Evolutionary conservation across 2,113 vertebrate genomes (phyloP), one percentile per base, ranked within the genome.

Genomic region (Osmerus mordax): DNA sequence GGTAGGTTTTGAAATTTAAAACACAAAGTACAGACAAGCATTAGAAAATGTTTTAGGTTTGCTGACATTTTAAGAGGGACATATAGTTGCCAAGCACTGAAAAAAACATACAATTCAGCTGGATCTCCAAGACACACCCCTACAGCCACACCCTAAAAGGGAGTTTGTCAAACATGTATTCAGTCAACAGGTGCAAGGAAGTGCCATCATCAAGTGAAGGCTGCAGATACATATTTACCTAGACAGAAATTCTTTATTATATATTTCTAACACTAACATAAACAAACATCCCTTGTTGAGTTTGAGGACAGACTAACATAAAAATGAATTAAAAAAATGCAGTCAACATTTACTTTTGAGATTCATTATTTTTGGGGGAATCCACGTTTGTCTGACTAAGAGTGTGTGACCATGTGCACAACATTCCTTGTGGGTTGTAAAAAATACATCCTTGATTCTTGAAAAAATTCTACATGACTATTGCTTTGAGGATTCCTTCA

Each of bases 171-270:
- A 77, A 76, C 67, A 68, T 51, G 53, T 15, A 18, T 4, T 70
- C 68, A 78, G 63, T n/a, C 77, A 82, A 78, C 70, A 88, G 70
- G 74, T 65, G 69, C 52, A 67, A 32, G n/a, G 63, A 18, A 4
- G 11, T 29, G 7, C 19, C 23, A 2, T 14, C 8, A 2, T 25
- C 13, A 29, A 23, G 23, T 29, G 15, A 25, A 64, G 54, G 15
- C 3, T 18, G 3, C 62, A 64, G 1, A n/a, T n/a, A 11, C 15
- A 8, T 25, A 29, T 63, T 61, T 28, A 25, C 23, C 9, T 28
- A 3, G 6, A 28, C 14, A 25, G 59, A 4, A 6, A 61, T 61
- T 25, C 3, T 21, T 21, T 11, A 60, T 23, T 14, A 29, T 15
- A 3, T 29, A 2, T 62, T 29, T 62, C 23, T 62, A 15, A 62